A percentile compares a stretch with the other conserved stretches of the same genome.
Evolutionary conservation across 2,888 invertebrate genomes (phyloP).

Genomic region (Coecobrya sp.): DNA sequence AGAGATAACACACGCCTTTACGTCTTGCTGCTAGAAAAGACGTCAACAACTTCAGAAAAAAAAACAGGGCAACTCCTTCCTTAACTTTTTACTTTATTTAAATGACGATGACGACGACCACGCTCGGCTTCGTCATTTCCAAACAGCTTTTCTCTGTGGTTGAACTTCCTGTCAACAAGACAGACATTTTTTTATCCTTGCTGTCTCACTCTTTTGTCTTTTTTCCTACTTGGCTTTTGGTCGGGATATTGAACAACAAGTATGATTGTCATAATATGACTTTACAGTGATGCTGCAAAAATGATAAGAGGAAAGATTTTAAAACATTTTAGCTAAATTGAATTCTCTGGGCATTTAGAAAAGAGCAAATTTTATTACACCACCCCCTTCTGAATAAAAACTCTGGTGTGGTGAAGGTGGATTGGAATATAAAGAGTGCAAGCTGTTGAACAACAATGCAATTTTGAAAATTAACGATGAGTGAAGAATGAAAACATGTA

Average conservation of each 20-base stretch:
- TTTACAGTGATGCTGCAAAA: too few relatives aligned
- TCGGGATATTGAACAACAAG: background rate
- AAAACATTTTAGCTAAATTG: too few relatives aligned
- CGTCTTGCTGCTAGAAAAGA: background rate
- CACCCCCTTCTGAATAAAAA: background rate
- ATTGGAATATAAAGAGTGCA: background rate
- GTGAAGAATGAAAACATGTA: background rate
- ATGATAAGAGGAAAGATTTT: too few relatives aligned
- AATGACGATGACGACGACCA: background rate
- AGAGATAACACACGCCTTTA: conserved; percentile 11
- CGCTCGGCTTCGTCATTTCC: conserved; percentile 62
- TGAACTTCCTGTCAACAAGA: conserved; percentile 65
- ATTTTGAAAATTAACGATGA: background rate
- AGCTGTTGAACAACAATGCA: conserved; percentile 27
- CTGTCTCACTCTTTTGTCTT: background rate
- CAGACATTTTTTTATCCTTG: conserved; percentile 41
- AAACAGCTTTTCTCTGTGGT: conserved; percentile 37
- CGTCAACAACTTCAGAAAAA: background rate
- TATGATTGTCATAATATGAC: too few relatives aligned
- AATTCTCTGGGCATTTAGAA: too few relatives aligned
- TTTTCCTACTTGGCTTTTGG: background rate
- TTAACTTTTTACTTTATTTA: too few relatives aligned
- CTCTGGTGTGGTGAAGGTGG: background rate
- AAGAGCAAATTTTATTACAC: background rate
- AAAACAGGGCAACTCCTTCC: conserved; percentile 16